A percentile compares a stretch with the other conserved stretches of the same genome.
Evolutionary conservation across 2,888 invertebrate species (phyloP).

Genomic region (Ectemnius continuus): DNA sequence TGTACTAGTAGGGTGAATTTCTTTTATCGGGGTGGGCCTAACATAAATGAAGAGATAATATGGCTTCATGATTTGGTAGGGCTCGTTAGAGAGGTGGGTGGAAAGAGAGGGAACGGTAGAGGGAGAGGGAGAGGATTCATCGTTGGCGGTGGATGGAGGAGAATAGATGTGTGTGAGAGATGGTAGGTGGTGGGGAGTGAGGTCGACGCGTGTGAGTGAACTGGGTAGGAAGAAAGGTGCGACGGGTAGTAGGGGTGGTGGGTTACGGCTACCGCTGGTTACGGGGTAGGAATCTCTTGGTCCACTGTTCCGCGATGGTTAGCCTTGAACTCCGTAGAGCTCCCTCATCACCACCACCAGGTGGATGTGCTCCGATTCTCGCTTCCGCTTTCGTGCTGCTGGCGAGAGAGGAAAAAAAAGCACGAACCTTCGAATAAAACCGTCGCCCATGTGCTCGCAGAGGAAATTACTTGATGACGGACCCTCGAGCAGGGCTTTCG

Average conservation of each 20-base stretch:
- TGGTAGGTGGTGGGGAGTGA: constrained; percentile 27
- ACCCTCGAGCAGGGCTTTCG: constrained; percentile 23
- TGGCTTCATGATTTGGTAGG: constrained; percentile 19
- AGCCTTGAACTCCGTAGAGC: constrained; percentile 73
- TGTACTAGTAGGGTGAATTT: neutral
- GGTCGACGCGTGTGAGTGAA: constrained; percentile 37
- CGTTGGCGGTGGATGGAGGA: neutral
- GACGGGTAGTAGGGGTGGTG: constrained; percentile 45
- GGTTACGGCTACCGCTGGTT: constrained; percentile 40
- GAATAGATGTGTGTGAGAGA: constrained; percentile 32
- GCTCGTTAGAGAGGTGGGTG: constrained; percentile 19
- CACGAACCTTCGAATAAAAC: neutral
- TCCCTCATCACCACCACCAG: constrained; percentile 31
- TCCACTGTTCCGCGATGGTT: constrained; percentile 69
- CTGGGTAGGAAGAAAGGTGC: constrained; percentile 41
- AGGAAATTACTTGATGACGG: constrained; percentile 7
- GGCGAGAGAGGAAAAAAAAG: neutral
- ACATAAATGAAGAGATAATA: neutral
- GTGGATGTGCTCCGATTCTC: constrained; percentile 24
- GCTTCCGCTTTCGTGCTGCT: neutral
- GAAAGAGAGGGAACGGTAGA: neutral
- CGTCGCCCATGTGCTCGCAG: neutral
- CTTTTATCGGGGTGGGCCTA: neutral
- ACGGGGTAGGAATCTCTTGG: constrained; percentile 65
- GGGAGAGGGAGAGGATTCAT: neutral